Conservation (phyloP, 2,113 vertebrate genomes). For the Psettodes erumei region DNA sequence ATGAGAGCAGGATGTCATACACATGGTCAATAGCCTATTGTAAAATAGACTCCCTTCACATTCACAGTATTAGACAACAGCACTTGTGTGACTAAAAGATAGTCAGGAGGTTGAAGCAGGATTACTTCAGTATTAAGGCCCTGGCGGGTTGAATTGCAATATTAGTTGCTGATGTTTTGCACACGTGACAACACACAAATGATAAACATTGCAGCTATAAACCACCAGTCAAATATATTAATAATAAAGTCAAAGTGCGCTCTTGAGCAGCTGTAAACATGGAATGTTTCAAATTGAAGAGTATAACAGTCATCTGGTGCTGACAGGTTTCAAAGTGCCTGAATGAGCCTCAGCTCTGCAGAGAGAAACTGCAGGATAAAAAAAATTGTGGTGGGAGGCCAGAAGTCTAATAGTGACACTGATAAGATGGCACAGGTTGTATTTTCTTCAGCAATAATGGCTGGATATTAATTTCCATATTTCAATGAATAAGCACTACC, state of each 20-base stretch:
- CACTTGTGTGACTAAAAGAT: conserved; percentile 52
- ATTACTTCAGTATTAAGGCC: conserved; percentile 64
- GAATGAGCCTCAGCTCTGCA: conserved; percentile 10
- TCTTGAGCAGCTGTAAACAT: conserved; percentile 53
- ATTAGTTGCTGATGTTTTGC: conserved; percentile 30
- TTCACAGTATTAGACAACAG: conserved; percentile 55
- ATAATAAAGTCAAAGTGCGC: not conserved
- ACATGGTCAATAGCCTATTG: not conserved
- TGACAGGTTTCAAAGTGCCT: conserved; percentile 36
- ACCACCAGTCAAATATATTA: not conserved
- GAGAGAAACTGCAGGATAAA: not conserved
- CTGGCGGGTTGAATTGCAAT: conserved; percentile 38
- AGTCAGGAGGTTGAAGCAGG: conserved; percentile 38
- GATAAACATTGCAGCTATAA: conserved; percentile 17
- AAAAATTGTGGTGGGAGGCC: not conserved
- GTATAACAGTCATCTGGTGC: conserved; percentile 66
- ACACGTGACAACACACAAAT: conserved; percentile 21
- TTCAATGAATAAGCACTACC: not conserved
- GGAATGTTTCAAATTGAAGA: conserved; percentile 59
- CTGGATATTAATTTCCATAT: not conserved
- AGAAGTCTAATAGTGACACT: not conserved
- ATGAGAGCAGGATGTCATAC: not conserved
- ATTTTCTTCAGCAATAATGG: not conserved
- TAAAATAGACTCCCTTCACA: conserved; percentile 13
- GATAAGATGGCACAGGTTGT: conserved; percentile 56